These are phyloP conservation scores for Epizoanthus rinbou DNA, from an alignment of 92 coral and sea anemone species.

Conservation along the genomic window DNA sequence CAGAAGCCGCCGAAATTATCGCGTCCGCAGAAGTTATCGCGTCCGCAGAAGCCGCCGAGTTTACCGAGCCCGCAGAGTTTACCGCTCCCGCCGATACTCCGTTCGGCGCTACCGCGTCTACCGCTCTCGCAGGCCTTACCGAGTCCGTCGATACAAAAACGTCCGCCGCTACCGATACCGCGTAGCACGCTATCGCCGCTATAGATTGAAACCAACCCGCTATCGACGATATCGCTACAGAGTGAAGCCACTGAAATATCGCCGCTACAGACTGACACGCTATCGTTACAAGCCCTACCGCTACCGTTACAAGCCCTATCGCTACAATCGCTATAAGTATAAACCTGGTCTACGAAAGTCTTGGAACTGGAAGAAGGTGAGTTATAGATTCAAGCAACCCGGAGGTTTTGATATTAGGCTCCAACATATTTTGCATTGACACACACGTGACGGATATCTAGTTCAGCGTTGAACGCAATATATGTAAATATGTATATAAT, in stretches of 20 bases:
- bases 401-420: too few relatives aligned
- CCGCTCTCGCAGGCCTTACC: slow-evolving; percentile 3
- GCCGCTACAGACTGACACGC: slow-evolving; percentile 5
- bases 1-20: background rate
- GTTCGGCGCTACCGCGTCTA: slow-evolving; percentile 1
- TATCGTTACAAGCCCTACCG: background rate
- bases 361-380: slow-evolving; percentile 29
- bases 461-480: too few relatives aligned
- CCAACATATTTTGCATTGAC: too few relatives aligned
- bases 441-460: too few relatives aligned
- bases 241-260: background rate
- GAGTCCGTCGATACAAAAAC: slow-evolving; percentile 1
- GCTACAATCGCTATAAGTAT: slow-evolving; percentile 13
- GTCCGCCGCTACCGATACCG: background rate
- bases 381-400: background rate
- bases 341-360: slow-evolving; percentile 4
- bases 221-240: slow-evolving; percentile 29
- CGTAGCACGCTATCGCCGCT: background rate
- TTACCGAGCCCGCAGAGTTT: slow-evolving; percentile 1
- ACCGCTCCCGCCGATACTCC: slow-evolving; percentile 20
- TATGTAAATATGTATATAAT: too few relatives aligned
- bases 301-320: background rate
- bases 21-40: background rate
- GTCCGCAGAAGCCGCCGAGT: background rate
- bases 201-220: slow-evolving; percentile 18